Conservation (phyloP, 2,113 vertebrate genomes). For the Eolophus roseicapilla region DNA sequence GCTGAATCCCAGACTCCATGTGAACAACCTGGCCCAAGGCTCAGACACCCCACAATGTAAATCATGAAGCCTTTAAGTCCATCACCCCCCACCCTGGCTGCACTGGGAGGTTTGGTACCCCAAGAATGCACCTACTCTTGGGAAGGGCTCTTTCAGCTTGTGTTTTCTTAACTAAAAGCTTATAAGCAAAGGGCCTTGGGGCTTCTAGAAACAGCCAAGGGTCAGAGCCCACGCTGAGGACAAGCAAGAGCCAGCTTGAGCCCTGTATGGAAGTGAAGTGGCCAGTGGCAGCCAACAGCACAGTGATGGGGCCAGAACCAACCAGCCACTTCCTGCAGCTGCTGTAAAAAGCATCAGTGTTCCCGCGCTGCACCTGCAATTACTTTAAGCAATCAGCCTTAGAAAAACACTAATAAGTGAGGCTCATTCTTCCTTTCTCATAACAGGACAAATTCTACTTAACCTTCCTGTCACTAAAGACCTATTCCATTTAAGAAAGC, state of each 20-base stretch:
- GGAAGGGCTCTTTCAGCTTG: background rate
- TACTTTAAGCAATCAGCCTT: background rate
- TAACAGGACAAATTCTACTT: background rate
- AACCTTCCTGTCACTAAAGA: slow-evolving; percentile 6
- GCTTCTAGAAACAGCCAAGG: background rate
- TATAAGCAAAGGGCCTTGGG: rapidly evolving
- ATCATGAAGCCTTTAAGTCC: background rate
- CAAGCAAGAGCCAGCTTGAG: rapidly evolving
- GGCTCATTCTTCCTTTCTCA: background rate
- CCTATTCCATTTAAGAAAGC: slow-evolving; percentile 13
- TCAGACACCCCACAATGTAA: background rate
- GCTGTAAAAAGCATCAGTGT: background rate
- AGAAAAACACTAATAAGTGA: background rate
- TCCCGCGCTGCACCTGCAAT: background rate
- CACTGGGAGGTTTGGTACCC: rapidly evolving
- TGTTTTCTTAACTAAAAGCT: background rate
- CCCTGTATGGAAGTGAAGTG: rapidly evolving
- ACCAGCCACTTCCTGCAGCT: background rate
- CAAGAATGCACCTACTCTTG: rapidly evolving
- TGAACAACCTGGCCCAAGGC: rapidly evolving
- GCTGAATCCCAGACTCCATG: background rate
- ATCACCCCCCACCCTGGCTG: background rate
- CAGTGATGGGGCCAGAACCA: background rate
- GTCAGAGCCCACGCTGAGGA: background rate
- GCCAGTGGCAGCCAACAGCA: background rate